Percentiles rank a stretch among this genome's conserved stretches.
Evolutionary conservation across 1,140 invertebrate species (phyloP).

Genomic region (silkworm (Bombyx mori)): DNA sequence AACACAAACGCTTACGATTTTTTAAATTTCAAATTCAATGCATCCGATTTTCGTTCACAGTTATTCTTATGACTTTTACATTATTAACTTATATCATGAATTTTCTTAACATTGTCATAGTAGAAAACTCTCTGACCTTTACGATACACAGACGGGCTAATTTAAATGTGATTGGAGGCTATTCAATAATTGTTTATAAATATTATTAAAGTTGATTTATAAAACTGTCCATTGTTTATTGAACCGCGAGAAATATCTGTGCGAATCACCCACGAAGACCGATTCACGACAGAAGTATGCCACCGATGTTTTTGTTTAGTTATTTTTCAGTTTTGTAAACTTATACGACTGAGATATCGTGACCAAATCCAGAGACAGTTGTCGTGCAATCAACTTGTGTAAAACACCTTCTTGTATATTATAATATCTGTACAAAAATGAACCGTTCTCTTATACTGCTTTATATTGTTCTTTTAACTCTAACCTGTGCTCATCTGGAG

Average conservation of each 20-base stretch:
- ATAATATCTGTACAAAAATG: conserved; percentile 17
- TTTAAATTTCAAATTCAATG: no score
- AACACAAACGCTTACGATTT: no score
- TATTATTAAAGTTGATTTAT: no score
- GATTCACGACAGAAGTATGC: conserved; percentile 20
- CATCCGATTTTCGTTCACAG: no score
- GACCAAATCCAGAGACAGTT: conserved; percentile 25
- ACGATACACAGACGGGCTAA: no score
- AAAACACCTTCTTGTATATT: no score
- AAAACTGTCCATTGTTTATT: conserved; percentile 12
- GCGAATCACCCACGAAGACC: conserved; percentile 20
- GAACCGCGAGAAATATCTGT: conserved; percentile 24
- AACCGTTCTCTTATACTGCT: conserved; percentile 16
- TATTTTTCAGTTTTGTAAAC: conserved; percentile 27
- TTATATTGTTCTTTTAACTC: conserved; percentile 18
- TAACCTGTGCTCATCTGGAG: conserved; percentile 24
- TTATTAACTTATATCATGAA: no score
- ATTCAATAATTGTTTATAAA: no score
- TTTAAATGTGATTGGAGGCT: no score
- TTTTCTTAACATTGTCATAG: no score
- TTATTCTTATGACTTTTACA: no score
- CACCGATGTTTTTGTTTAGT: conserved; percentile 34
- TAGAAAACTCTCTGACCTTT: no score
- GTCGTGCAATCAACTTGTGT: conserved; percentile 5
- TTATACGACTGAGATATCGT: conserved; percentile 8